These are phyloP conservation scores for Percopsis transmontana DNA, from an alignment of 2,113 vertebrate species.

Conservation along the genomic window DNA sequence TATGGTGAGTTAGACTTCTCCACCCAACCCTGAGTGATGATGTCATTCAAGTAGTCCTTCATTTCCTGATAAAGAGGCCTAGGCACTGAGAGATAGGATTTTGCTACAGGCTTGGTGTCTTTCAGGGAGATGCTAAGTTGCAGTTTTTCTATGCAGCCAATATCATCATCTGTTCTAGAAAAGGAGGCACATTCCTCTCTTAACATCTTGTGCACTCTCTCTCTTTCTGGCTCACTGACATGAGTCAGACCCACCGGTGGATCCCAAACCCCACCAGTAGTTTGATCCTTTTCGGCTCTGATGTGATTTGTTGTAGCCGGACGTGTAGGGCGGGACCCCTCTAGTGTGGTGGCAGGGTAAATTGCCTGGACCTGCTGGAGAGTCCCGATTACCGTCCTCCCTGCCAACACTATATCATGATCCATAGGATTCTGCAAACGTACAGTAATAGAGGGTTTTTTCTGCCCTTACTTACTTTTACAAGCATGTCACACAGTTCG, in stretches of 20 bases:
- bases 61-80: too few species aligned
- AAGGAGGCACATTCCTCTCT: conserved; percentile 15
- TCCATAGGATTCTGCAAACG: conserved; percentile 16
- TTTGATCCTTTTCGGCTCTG: background rate
- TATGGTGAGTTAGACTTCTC: conserved; percentile 16
- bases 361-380: background rate
- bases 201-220: conserved; percentile 15
- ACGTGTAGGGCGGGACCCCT: background rate
- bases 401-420: conserved; percentile 11
- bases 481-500: conserved; percentile 3
- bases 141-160: conserved; percentile 10
- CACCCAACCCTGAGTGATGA: too few species aligned
- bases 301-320: background rate
- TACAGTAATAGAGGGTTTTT: background rate
- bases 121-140: conserved; percentile 10
- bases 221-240: background rate
- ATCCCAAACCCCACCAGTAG: conserved; percentile 6
- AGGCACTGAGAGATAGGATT: conserved; percentile 22
- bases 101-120: conserved; percentile 16
- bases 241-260: conserved; percentile 13
- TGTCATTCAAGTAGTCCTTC: too few species aligned
- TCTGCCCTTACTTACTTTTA: background rate
- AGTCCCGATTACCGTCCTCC: background rate
- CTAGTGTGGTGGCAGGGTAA: background rate
- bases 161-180: conserved; percentile 10